phyloP scores from a whole-genome alignment of 2,113 vertebrate species.

The Thymallus thymallus region DNA sequence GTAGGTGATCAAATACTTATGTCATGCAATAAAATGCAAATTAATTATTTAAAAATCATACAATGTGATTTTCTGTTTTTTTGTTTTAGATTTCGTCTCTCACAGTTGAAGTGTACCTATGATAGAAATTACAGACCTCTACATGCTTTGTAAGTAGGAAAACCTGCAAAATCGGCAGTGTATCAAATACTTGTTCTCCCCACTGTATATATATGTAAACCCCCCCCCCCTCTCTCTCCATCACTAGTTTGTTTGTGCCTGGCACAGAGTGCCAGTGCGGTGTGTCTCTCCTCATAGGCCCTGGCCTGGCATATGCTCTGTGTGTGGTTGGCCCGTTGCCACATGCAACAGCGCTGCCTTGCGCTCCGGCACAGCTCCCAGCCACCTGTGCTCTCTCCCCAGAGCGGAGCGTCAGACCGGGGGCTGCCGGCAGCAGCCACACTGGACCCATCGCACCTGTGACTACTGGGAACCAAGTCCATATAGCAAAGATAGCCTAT shows the following conservation, averaged over 20 bases:
- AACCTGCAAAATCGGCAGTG: too few species aligned
- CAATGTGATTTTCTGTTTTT: too few species aligned
- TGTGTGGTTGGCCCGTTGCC: slow-evolving; percentile 45
- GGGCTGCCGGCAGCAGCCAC: neutral
- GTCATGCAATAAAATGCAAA: too few species aligned
- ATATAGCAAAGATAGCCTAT: neutral
- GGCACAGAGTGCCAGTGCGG: slow-evolving; percentile 15
- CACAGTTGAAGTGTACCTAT: too few species aligned
- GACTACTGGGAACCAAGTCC: neutral
- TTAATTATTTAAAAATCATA: too few species aligned
- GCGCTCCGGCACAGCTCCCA: slow-evolving; percentile 28
- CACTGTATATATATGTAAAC: too few species aligned
- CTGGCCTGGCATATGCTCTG: slow-evolving; percentile 48
- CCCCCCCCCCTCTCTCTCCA: too few species aligned
- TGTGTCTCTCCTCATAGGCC: neutral
- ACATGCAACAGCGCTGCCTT: slow-evolving; percentile 48
- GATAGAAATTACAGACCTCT: too few species aligned
- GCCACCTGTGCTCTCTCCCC: slow-evolving; percentile 52
- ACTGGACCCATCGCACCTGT: neutral
- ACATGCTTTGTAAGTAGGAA: too few species aligned
- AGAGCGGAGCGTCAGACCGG: neutral
- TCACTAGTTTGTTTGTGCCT: slow-evolving; percentile 6
- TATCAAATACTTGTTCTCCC: too few species aligned
- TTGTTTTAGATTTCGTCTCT: too few species aligned
- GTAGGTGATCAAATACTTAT: too few species aligned